Evolutionary conservation across 2,113 vertebrate genomes (phyloP).

Genomic region (Bettongia penicillata): DNA sequence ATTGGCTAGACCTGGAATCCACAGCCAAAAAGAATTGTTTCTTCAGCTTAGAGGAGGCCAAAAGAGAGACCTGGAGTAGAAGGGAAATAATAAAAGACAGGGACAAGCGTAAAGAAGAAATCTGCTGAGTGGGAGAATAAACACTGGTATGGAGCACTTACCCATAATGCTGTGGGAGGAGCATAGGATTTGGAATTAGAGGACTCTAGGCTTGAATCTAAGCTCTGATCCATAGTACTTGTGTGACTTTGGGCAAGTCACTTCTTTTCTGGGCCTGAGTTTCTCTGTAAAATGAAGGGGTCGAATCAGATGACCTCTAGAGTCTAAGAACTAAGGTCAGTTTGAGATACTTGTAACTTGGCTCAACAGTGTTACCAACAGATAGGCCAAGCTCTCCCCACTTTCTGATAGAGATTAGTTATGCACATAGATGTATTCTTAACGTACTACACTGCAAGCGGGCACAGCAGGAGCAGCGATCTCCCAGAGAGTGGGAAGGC

Average conservation of each 20-base stretch:
- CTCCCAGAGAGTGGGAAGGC: neutral
- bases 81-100: neutral
- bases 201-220: neutral
- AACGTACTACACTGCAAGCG: neutral
- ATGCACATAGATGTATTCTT: constrained; percentile 10
- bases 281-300: neutral
- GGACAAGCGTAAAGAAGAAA: neutral
- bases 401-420: constrained; percentile 25
- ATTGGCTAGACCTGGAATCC: neutral
- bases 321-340: neutral
- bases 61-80: neutral
- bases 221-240: neutral
- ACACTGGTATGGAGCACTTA: constrained; percentile 6
- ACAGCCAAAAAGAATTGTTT: neutral
- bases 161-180: neutral
- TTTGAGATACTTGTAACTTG: constrained; percentile 16
- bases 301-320: neutral
- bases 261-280: neutral
- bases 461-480: neutral
- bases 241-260: neutral
- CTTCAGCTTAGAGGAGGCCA: neutral
- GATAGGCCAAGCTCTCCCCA: neutral
- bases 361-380: neutral
- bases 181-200: neutral
- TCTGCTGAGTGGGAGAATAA: constrained; percentile 7